A percentile compares a stretch with the other conserved stretches of the same genome.
These are phyloP conservation scores for Zaprionus ornatus DNA, from an alignment of 1,140 invertebrate species.

Conservation along the genomic window DNA sequence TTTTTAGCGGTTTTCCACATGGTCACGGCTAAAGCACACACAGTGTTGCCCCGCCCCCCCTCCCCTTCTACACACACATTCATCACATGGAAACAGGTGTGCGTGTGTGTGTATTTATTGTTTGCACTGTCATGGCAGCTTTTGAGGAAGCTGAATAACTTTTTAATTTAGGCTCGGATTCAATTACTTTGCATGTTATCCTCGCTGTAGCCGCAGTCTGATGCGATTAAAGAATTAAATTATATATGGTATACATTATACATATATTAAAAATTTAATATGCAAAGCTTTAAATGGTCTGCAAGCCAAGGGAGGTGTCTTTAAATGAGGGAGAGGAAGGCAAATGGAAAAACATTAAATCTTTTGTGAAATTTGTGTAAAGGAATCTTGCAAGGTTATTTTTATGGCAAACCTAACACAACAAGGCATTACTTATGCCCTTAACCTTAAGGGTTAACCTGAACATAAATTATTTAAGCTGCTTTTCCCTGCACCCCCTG, in stretches of 20 bases:
- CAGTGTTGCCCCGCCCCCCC: not conserved
- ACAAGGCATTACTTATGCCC: not conserved
- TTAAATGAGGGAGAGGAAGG: not conserved
- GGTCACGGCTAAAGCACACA: constrained; percentile 33
- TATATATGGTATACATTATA: no score
- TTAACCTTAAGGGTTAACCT: not conserved
- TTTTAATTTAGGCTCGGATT: constrained; percentile 16
- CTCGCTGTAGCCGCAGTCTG: not conserved
- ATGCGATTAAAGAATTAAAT: not conserved
- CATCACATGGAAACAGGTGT: constrained; percentile 1
- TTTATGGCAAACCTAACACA: not conserved
- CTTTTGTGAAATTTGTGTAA: not conserved
- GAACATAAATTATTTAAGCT: not conserved
- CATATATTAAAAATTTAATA: not conserved
- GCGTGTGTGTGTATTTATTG: not conserved
- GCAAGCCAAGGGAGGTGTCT: not conserved
- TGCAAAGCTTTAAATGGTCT: not conserved
- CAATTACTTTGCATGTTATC: constrained; percentile 7
- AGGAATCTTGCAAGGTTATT: not conserved
- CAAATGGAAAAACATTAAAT: not conserved
- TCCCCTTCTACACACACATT: not conserved
- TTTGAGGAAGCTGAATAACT: constrained; percentile 13
- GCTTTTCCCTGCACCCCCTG: not conserved
- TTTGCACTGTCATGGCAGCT: not conserved
- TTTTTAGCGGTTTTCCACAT: constrained; percentile 46